Evolutionary conservation across 2,797 vertebrate genomes (phyloP).

Genomic region (Pseudocheirus occidentalis): DNA sequence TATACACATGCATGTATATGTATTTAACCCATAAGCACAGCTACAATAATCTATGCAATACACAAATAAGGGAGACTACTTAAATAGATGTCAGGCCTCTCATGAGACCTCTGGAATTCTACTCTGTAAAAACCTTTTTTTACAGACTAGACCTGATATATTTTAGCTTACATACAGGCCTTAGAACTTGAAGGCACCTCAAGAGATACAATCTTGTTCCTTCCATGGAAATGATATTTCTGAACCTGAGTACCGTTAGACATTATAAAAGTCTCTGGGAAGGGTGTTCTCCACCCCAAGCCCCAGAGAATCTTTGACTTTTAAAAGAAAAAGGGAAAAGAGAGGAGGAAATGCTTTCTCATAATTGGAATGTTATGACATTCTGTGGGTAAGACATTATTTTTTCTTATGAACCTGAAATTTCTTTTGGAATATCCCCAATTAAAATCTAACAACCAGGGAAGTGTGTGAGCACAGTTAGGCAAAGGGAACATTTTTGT

Average conservation of each 20-base stretch:
- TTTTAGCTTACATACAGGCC: background rate
- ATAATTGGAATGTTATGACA: no score
- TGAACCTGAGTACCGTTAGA: background rate
- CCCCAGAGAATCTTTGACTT: background rate
- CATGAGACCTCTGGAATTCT: background rate
- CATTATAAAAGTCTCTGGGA: constrained; percentile 4
- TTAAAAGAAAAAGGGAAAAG: constrained; percentile 10
- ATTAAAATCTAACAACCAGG: no score
- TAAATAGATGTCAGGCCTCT: constrained; percentile 10
- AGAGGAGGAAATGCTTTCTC: background rate
- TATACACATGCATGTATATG: no score
- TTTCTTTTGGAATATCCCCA: no score
- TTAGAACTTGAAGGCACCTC: constrained; percentile 5
- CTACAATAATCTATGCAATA: background rate
- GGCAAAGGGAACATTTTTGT: no score
- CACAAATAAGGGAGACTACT: background rate
- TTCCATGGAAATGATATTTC: background rate
- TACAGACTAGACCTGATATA: background rate
- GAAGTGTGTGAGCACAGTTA: no score
- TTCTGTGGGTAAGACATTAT: no score
- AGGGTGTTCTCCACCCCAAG: background rate
- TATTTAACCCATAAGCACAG: background rate
- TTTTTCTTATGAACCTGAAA: no score
- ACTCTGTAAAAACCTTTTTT: background rate
- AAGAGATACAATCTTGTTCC: background rate